Base-by-base conservation (phyloP, 2,113 vertebrate species). In the Montifringilla adamsi region DNA sequence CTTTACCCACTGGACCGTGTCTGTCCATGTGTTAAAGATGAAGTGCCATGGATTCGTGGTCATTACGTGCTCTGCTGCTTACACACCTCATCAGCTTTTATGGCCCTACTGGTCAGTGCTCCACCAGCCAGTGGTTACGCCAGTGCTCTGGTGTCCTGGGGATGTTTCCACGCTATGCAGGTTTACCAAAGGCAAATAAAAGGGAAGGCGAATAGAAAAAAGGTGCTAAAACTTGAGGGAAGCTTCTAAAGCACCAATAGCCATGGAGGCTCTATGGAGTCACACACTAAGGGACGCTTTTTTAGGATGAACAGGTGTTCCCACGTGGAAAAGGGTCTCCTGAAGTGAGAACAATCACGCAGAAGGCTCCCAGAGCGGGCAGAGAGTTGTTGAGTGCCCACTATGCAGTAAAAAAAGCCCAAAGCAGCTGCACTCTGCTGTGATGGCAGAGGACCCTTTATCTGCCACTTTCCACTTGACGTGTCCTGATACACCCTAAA, bases 71-170 rank as follows among this genome's bases (percentile, higher is more conserved):
- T 87, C 68, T 2, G 27, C 82, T 92, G 69, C 80, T 93, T 21
- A 43, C 3, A 18, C 59, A 58, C 75, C 63, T 85, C 90, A 85
- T 43, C 86, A 80, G 84, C 68, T 94, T 96, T 92, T 78, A 91
- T 23, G 39, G 66, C 75, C 69, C 37, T 68, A 3, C 52, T 58
- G 53, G n/a, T 84, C 86, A 74, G 35, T 4, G 15, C 56, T 66
- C 35, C 28, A 10, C 41, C 91, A 93, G 47, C 60, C 94, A 80
- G 14, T 3, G 53, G 49, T 66, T 35, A 44, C 37, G 3, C 47
- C 84, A 67, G 4, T 4, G 2, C 53, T 59, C 60, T 0, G 0
- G 16, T 50, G n/a, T 43, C 63, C 4, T 4, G 20, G 27, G 15
- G 6, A 13, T 69, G 24, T 44, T 53, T 52, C 85, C 20, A 4